A percentile compares a stretch with the other conserved stretches of the same genome.
These are phyloP conservation scores for Drosophila cracens DNA, from an alignment of 2,888 invertebrate species.

Conservation along the genomic window DNA sequence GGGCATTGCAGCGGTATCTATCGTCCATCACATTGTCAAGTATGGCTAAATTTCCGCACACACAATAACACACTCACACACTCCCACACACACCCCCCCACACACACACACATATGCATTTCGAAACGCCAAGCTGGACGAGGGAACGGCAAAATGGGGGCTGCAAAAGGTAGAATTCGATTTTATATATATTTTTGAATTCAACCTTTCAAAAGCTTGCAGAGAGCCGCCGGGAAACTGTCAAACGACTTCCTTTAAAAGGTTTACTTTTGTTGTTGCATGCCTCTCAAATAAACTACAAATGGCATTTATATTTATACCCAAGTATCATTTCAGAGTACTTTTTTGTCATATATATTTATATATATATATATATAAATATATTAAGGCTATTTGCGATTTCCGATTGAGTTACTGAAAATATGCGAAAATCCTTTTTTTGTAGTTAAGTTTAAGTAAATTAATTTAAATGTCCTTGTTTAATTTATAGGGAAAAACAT, in stretches of 20 bases:
- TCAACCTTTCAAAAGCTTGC: background rate
- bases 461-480: background rate
- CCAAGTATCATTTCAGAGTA: background rate
- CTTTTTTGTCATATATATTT: background rate
- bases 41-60: slow-evolving; percentile 68
- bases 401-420: background rate
- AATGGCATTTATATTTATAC: background rate
- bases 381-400: background rate
- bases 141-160: background rate
- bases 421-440: background rate
- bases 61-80: background rate
- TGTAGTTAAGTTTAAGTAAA: background rate
- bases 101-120: slow-evolving; percentile 1
- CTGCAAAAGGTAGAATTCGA: background rate
- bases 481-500: background rate
- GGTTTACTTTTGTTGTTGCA: background rate
- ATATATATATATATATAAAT: background rate
- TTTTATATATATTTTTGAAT: background rate
- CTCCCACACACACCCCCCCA: slow-evolving; percentile 2
- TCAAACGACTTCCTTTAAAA: background rate
- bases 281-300: background rate
- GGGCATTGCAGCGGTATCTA: slow-evolving; percentile 61
- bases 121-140: background rate
- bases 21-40: slow-evolving; percentile 77
- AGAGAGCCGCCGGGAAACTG: background rate